Conservation (phyloP, 2,888 invertebrate species). For the Diaphora mendica region DNA sequence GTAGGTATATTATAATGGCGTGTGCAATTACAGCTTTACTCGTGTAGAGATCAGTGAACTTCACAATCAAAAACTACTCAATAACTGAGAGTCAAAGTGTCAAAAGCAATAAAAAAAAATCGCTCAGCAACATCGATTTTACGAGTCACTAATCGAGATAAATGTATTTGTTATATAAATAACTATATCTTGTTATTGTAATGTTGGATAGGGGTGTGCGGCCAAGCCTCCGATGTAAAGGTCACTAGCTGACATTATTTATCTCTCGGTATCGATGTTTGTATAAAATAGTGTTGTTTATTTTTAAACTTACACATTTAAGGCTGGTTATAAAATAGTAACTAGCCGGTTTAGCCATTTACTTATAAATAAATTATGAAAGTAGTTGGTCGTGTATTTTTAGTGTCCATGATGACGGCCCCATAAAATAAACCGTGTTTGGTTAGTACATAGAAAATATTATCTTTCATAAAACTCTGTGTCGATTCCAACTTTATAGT, state of each 20-base stretch:
- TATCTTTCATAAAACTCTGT: no score
- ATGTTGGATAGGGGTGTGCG: constrained; percentile 44
- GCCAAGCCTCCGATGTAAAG: constrained; percentile 46
- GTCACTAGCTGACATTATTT: constrained; percentile 29
- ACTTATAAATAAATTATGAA: background rate
- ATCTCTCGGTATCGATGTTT: constrained; percentile 26
- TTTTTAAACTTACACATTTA: background rate
- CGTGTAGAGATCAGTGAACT: background rate
- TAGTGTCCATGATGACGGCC: background rate
- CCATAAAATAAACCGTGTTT: background rate
- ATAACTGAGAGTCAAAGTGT: background rate
- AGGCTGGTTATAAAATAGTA: background rate
- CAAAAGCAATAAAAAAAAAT: background rate
- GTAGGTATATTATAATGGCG: background rate
- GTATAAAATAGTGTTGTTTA: background rate
- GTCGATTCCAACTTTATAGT: no score
- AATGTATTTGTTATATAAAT: constrained; percentile 6
- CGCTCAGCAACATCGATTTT: background rate
- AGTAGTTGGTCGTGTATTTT: background rate
- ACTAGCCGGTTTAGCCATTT: background rate
- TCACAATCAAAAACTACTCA: background rate
- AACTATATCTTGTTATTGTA: constrained; percentile 5
- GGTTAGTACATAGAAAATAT: background rate
- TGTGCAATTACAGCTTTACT: background rate
- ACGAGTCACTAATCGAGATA: background rate